phyloP scores from a whole-genome alignment of 2,888 invertebrate species.

The Cybosia mesomella region DNA sequence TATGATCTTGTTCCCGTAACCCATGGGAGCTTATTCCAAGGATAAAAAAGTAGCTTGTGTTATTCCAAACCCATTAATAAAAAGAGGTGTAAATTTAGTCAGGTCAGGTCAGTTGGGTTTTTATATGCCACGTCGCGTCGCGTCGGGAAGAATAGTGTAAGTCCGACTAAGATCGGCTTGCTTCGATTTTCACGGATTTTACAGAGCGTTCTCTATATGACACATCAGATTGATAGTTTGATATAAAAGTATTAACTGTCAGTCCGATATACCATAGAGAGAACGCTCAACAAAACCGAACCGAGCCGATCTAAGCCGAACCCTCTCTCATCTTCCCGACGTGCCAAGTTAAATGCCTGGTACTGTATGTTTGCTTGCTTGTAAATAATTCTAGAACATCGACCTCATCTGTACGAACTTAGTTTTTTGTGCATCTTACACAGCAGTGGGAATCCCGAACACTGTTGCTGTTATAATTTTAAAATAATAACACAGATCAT shows the following conservation, averaged over 20 bases:
- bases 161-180: no score
- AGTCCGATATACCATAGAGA: not conserved
- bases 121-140: no score
- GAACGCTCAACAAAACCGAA: not conserved
- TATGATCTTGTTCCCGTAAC: no score
- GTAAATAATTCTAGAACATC: conserved; percentile 52
- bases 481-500: conserved; percentile 45
- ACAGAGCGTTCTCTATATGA: no score
- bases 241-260: not conserved
- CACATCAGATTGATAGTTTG: no score
- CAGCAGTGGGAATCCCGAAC: conserved; percentile 70
- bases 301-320: not conserved
- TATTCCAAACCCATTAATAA: no score
- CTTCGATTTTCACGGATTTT: no score
- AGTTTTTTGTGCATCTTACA: conserved; percentile 61
- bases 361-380: not conserved
- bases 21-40: no score
- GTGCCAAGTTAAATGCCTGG: not conserved
- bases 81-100: no score
- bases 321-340: not conserved
- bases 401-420: conserved; percentile 64
- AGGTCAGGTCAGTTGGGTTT: no score
- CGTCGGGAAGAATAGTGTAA: no score
- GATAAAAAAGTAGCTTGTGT: no score
- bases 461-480: conserved; percentile 51